Evolutionary conservation across 2,888 invertebrate genomes (phyloP).

Genomic region (Endomychus coccineus): DNA sequence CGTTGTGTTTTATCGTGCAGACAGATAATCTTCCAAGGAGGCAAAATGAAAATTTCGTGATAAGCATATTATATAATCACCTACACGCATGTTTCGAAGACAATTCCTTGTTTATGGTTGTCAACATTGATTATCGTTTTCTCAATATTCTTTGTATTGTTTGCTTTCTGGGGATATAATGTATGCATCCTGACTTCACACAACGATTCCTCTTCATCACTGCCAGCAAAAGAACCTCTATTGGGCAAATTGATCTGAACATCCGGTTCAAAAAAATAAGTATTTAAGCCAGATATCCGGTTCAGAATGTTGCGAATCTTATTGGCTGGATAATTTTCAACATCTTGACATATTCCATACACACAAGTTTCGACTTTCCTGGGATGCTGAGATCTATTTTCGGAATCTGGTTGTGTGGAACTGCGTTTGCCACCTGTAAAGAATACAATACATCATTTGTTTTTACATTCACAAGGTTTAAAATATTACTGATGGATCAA

Average conservation of each 20-base stretch:
- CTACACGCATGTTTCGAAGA: slow-evolving; percentile 66
- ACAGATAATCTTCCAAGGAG: too few relatives aligned
- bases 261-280: slow-evolving; percentile 19
- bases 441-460: too few relatives aligned
- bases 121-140: slow-evolving; percentile 58
- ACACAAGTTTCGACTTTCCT: slow-evolving; percentile 17
- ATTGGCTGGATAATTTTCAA: slow-evolving; percentile 42
- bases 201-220: slow-evolving; percentile 24
- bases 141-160: slow-evolving; percentile 53
- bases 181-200: slow-evolving; percentile 42
- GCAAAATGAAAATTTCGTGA: too few relatives aligned
- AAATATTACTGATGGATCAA: too few relatives aligned
- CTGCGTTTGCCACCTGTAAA: too few relatives aligned
- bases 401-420: too few relatives aligned
- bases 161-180: slow-evolving; percentile 53
- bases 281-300: slow-evolving; percentile 16
- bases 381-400: not conserved
- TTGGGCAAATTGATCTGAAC: slow-evolving; percentile 14
- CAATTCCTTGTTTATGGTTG: slow-evolving; percentile 59
- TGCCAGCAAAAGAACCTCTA: slow-evolving; percentile 17
- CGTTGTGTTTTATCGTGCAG: too few relatives aligned
- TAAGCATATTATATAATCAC: too few relatives aligned
- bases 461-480: too few relatives aligned
- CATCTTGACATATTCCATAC: slow-evolving; percentile 38
- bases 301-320: slow-evolving; percentile 32